Evolutionary conservation across 2,888 invertebrate species (phyloP).

Genomic region (Gryllus longicercus): DNA sequence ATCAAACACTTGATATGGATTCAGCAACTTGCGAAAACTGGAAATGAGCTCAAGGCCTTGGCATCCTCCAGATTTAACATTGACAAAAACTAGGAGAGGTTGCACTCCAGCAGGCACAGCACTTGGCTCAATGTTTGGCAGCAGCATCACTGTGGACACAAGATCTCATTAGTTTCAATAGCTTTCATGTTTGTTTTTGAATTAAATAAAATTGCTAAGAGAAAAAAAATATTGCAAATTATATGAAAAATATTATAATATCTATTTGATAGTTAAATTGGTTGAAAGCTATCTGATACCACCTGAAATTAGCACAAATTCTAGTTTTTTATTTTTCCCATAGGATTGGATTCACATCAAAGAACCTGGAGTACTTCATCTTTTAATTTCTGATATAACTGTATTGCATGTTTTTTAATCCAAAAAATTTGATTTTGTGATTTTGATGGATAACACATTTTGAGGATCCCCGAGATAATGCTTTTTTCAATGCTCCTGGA

Average conservation of each 20-base stretch:
- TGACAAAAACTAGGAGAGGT: conserved; percentile 97
- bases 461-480: too few relatives aligned
- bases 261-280: too few relatives aligned
- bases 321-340: too few relatives aligned
- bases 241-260: conserved; percentile 27
- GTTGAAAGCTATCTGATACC: too few relatives aligned
- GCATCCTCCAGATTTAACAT: conserved; percentile 99
- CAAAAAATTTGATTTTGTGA: too few relatives aligned
- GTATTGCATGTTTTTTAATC: too few relatives aligned
- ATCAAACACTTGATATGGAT: conserved; percentile 99
- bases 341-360: too few relatives aligned
- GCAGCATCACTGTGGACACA: conserved; percentile 70
- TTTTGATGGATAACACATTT: too few relatives aligned
- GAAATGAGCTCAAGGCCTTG: conserved; percentile 97
- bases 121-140: conserved; percentile 93
- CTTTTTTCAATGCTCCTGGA: too few relatives aligned
- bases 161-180: conserved; percentile 31
- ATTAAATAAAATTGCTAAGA: neutral
- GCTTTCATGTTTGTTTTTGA: neutral
- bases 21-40: conserved; percentile 96
- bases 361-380: too few relatives aligned
- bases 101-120: conserved; percentile 86
- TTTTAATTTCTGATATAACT: too few relatives aligned
- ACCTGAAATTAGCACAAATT: too few relatives aligned
- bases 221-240: neutral